Percentiles rank a stretch among this genome's conserved stretches.
These are phyloP conservation scores for Pheosia gnoma DNA, from an alignment of 2,888 invertebrate species.

Conservation along the genomic window DNA sequence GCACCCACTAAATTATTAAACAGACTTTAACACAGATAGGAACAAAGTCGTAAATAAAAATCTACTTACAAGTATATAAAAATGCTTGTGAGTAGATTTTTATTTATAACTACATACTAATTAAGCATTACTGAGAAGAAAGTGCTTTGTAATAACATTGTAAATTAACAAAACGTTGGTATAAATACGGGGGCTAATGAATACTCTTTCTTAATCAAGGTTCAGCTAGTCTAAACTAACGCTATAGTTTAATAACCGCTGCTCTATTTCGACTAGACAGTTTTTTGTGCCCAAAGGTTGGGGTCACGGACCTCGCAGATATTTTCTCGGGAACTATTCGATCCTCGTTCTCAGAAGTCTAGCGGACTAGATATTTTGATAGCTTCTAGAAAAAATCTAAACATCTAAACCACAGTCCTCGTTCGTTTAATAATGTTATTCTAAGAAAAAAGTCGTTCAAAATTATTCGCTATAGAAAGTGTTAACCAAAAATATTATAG, in stretches of 20 bases:
- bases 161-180: too few relatives aligned
- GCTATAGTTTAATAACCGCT: constrained; percentile 1
- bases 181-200: too few relatives aligned
- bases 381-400: constrained; percentile 24
- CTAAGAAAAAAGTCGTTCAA: neutral
- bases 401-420: constrained; percentile 1
- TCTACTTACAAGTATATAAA: too few relatives aligned
- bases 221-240: neutral
- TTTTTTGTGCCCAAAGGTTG: constrained; percentile 1
- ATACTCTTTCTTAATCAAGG: neutral
- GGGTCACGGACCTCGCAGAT: constrained; percentile 9
- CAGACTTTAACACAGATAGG: too few relatives aligned
- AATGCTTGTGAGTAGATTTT: too few relatives aligned
- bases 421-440: constrained; percentile 12
- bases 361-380: constrained; percentile 11
- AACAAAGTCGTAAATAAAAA: too few relatives aligned
- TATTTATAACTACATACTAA: too few relatives aligned
- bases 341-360: constrained; percentile 9
- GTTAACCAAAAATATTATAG: too few relatives aligned
- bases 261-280: neutral
- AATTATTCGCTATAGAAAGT: too few relatives aligned
- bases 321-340: constrained; percentile 10
- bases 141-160: too few relatives aligned
- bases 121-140: too few relatives aligned
- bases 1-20: too few relatives aligned